These are phyloP conservation scores for Euplagia quadripunctaria DNA, from an alignment of 2,888 invertebrate genomes.

Conservation along the genomic window DNA sequence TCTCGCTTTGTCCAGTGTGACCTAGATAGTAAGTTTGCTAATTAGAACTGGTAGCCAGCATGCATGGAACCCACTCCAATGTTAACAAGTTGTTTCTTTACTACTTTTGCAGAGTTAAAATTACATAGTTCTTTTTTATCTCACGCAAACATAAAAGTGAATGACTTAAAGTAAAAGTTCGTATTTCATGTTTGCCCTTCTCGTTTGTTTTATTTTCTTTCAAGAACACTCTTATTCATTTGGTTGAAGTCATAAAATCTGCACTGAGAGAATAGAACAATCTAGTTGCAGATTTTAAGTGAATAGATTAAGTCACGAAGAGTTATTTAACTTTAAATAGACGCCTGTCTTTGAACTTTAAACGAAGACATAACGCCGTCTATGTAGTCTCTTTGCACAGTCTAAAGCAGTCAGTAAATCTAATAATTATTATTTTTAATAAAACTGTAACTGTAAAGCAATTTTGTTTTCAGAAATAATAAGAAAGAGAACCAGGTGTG, in stretches of 20 bases:
- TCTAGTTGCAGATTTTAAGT: conserved; percentile 6
- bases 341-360: conserved; percentile 11
- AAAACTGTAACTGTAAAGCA: background rate
- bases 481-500: conserved; percentile 19
- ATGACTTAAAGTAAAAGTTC: conserved; percentile 18
- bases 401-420: background rate
- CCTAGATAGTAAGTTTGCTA: conserved; percentile 65
- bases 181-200: background rate
- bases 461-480: conserved; percentile 12
- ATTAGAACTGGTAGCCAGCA: conserved; percentile 57
- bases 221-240: background rate
- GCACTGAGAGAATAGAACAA: background rate
- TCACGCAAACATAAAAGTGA: conserved; percentile 23
- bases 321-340: conserved; percentile 16
- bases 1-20: conserved; percentile 60
- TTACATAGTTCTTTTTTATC: conserved; percentile 33
- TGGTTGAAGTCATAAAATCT: background rate
- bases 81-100: conserved; percentile 49
- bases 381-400: conserved; percentile 4
- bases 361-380: conserved; percentile 3
- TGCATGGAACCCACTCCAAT: conserved; percentile 44
- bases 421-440: conserved; percentile 8
- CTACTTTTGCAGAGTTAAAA: conserved; percentile 38
- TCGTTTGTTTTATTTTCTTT: background rate
- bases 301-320: conserved; percentile 6